Evolutionary conservation across 2,888 invertebrate species (phyloP), one percentile per base, ranked within the genome.

Genomic region (Aricia artaxerxes): DNA sequence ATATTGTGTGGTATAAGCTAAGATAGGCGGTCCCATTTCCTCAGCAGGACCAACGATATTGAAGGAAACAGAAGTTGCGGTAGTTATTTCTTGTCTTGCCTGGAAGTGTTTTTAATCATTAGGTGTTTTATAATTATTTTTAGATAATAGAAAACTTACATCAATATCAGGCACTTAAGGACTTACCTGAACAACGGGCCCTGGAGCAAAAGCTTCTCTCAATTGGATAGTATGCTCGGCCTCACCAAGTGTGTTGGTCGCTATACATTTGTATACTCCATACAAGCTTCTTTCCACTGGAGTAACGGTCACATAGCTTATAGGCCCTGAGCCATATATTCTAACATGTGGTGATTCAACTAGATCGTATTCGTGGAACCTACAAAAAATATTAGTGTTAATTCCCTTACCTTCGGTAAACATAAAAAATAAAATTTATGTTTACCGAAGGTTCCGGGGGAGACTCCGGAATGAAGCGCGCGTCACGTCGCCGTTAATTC

Each of bases 21-120:
- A 94, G 72, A 98, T 95, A 2, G 97, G 97, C 79, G 98, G 94
- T 13, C 98, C 98, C 80, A 96, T 95, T 82, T 97, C 96, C 83
- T 96, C 96, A 2, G 96, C 92, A 0, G 98, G 98, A 0, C 97
- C 97, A 2, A 96, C 93, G 78, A 98, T 96, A 76, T 95, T 95
- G 89, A 98, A 98, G 78, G 96, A 96, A 73, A 98, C 96, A 9
- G 98, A 97, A 4, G 98, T 98, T 0, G 98, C 98, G 0, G 97
- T 98, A 53, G 97, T 94, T 80, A 95, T 95, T 80, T 95, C 95
- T 84, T 97, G 95, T 83, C 95, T 95, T 0, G 96, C 97, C 89
- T 97, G 95, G 4, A 82, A 86, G 1, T 16, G 16, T 13, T 0
- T 69, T 69, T 31, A 4, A 16, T 57, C 35, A 69, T 35, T 69